Conservation (phyloP, 2,888 invertebrate genomes). For the Microctonus brassicae region DNA sequence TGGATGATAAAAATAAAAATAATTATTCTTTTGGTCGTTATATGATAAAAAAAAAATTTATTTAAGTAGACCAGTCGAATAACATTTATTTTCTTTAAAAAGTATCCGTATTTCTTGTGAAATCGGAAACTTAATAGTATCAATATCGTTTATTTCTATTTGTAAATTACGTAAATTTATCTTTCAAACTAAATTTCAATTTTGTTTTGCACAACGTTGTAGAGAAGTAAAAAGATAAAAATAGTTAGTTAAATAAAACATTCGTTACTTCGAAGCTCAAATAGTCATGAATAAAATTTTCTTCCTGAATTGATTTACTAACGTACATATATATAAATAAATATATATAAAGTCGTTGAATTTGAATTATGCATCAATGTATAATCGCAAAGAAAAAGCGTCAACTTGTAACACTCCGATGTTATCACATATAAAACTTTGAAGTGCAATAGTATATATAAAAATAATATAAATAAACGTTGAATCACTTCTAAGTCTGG, state of each 20-base stretch:
- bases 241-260: neutral
- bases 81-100: no score
- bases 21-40: no score
- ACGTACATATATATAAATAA: conserved; percentile 23
- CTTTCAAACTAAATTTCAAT: no score
- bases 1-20: no score
- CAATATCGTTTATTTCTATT: no score
- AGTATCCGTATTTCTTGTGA: no score
- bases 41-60: no score
- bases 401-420: conserved; percentile 13
- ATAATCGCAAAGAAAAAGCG: neutral
- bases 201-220: neutral
- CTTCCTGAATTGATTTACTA: neutral
- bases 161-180: no score
- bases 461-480: neutral
- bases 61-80: no score
- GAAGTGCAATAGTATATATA: neutral
- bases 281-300: neutral
- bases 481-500: neutral
- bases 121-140: no score
- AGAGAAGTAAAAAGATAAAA: neutral
- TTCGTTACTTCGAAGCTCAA: neutral
- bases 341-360: neutral
- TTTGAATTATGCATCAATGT: conserved; percentile 36
- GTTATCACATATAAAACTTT: conserved; percentile 31